Conservation (phyloP, 2,797 vertebrate genomes). For the Chiloscyllium punctatum region DNA sequence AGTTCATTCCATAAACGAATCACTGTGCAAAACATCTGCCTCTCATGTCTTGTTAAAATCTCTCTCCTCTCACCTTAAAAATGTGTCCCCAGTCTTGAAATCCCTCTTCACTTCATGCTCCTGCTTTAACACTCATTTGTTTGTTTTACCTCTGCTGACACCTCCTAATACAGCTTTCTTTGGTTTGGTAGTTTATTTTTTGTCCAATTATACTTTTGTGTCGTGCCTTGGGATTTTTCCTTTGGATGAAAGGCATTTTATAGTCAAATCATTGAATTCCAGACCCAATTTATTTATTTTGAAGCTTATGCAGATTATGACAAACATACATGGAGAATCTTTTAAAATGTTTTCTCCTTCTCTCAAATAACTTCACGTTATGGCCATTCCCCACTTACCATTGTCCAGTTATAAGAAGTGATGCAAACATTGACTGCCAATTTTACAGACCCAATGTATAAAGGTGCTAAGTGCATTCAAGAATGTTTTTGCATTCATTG, state of each 20-base stretch:
- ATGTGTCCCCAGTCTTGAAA: no score
- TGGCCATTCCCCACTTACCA: not conserved
- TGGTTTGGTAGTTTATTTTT: not conserved
- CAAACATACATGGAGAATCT: not conserved
- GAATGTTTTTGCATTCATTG: not conserved
- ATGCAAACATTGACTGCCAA: not conserved
- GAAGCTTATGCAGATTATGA: not conserved
- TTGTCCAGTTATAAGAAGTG: not conserved
- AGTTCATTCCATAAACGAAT: no score
- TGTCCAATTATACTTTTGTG: not conserved
- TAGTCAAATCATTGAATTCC: not conserved
- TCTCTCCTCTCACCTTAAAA: no score
- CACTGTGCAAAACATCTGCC: no score
- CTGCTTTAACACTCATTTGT: not conserved
- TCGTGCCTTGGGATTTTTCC: not conserved
- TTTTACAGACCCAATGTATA: constrained; percentile 19
- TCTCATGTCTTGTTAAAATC: no score
- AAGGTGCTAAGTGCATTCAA: not conserved
- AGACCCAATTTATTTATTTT: not conserved
- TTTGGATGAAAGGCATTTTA: not conserved
- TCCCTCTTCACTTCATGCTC: not conserved
- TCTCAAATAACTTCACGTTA: not conserved
- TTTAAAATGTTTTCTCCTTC: not conserved
- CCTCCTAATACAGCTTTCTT: not conserved
- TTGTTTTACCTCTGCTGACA: not conserved